Base-by-base conservation (phyloP, 1,140 invertebrate species). In the Heliconius congener region DNA sequence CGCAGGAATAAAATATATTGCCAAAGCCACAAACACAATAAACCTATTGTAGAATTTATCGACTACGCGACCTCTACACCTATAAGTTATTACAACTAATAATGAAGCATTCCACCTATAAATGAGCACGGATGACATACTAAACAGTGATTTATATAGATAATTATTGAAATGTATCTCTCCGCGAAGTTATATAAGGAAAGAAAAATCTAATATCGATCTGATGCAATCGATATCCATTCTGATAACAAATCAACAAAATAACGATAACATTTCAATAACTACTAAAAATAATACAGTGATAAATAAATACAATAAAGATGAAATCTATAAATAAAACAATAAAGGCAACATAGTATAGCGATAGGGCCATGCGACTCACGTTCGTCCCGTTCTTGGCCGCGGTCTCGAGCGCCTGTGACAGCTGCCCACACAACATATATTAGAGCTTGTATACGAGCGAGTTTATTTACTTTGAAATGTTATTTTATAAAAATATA, bases 401-500 rank as follows among this genome's bases (percentile, higher is more conserved):
- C 73, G 89, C 91, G 86, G 79, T 87, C 91, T 94, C 93, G 86
- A 92, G 89, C 84, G 92, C 91, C 89, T 93, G 91, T 86, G 93
- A 90, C 86, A 94, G 90, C 93, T 94, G 92, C 86, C 88, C 84
- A 90, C 89, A 93, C 91, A 85, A 94, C 88, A 92, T 81, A 90
- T 77, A 86, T 90, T 86, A 86, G 79, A 78, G 72, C 81, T 82
- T 90, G 80, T 70, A 57, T 81, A 84, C 80, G 81, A 80, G 82
- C 82, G 80, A 83, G 57, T 75, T 78, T 42, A 77, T 55, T 57
- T 13, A 46, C n/a, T 66, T 42, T 52, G 34, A 8, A 19, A 16
- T 19, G 5, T 52, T 27, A 34, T 77, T 77, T 71, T 70, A 42
- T 50, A 30, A 27, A 60, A 23, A 60, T 60, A 11, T 27, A 60